Base-by-base conservation (phyloP, 1,140 invertebrate genomes). In the Papilio polyxenes region DNA sequence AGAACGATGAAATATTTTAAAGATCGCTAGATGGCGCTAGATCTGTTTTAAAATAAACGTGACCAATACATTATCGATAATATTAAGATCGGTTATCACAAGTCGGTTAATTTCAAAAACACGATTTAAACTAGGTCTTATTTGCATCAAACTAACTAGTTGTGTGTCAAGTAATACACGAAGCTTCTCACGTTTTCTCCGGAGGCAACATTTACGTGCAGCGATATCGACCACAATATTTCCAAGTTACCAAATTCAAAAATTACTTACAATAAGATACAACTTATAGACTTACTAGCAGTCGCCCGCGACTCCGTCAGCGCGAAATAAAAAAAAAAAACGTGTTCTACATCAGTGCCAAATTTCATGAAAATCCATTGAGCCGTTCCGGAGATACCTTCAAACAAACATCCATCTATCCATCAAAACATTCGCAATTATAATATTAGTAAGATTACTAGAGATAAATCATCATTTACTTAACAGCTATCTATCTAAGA, bases 171-270 rank as follows among this genome's bases (percentile, higher is more conserved):
- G 44, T 76, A 31, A 23, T 13, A 56, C 48, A 76, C 75, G 23
- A 76, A 76, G 48, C 37, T 76, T 76, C 75, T 76, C 75, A 76
- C 75, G 49, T 51, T 76, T 76, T 15, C 75, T 51, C 23, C 3
- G n/a, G 1, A 15, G 11, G 20, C 20, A 76, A 51, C 13, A 2
- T 11, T 56, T 23, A 49, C 20, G 2, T 51, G 10, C 20, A 53
- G 11, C 23, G 37, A 13, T 74, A 74, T 17, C 40, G 5, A 56
- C 37, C 44, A 48, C 13, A 3, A 6, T 72, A 37, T 72, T 17
- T 72, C 11, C 4, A 72, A 72, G 31, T 72, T 40, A 62, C 59
- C 59, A 62, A 23, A 62, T 23, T 23, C 31, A 72, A 40, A 40
- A 17, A 40, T 15, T 37, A 37, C 13, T 56, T 56, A 56, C 53